Conservation (phyloP, 2,113 vertebrate species). For the Ahaetulla prasina region DNA sequence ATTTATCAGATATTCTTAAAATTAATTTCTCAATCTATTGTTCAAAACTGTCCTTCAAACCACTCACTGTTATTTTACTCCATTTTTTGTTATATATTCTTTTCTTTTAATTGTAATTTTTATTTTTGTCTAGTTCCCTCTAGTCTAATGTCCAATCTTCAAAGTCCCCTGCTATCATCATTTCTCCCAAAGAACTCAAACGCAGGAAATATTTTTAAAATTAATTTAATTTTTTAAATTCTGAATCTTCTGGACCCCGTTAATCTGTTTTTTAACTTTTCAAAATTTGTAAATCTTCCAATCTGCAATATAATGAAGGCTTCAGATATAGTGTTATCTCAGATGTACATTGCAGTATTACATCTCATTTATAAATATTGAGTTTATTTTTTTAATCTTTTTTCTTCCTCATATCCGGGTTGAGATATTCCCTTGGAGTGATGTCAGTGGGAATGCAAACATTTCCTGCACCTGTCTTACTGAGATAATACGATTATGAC, state of each 20-base stretch:
- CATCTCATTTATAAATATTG: not conserved
- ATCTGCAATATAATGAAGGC: not conserved
- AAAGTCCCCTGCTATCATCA: not conserved
- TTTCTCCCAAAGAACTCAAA: not conserved
- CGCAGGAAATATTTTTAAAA: not conserved
- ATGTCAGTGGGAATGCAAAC: too few species aligned
- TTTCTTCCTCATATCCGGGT: too few species aligned
- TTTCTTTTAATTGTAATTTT: not conserved
- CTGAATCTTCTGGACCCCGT: not conserved
- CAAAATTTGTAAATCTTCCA: not conserved
- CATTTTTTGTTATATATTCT: not conserved
- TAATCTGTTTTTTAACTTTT: not conserved
- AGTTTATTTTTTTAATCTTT: not conserved
- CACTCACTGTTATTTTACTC: not conserved
- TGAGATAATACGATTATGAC: too few species aligned
- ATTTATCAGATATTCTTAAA: not conserved
- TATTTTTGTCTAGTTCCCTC: not conserved
- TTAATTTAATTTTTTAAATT: not conserved
- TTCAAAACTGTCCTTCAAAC: not conserved
- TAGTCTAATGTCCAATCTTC: not conserved
- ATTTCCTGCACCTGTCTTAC: too few species aligned
- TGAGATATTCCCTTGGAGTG: too few species aligned
- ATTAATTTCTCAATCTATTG: not conserved
- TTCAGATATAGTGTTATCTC: not conserved
- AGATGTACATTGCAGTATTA: not conserved